Evolutionary conservation across 2,113 vertebrate species (phyloP).

Genomic region (Ochotona princeps): DNA sequence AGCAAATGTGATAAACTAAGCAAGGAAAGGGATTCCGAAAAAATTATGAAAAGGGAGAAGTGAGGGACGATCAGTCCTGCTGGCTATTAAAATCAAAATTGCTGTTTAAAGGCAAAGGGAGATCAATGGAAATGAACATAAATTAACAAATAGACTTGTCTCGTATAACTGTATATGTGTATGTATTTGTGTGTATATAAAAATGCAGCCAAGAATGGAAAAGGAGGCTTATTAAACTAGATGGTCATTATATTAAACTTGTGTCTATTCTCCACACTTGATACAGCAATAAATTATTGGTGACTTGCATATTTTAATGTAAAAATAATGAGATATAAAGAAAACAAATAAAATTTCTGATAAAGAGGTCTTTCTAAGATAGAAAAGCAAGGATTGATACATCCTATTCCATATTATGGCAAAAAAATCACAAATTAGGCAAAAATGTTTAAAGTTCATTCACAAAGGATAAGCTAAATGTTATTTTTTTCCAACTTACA

Average conservation of each 20-base stretch:
- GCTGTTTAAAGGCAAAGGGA: background rate
- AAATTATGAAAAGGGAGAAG: background rate
- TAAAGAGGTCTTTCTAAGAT: background rate
- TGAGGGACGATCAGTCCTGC: background rate
- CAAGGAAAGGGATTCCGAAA: background rate
- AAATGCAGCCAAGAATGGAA: background rate
- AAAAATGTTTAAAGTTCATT: background rate
- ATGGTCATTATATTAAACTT: background rate
- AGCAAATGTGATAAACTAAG: background rate
- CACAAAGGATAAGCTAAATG: background rate
- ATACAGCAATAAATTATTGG: background rate
- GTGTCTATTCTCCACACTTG: background rate
- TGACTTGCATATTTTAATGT: conserved; percentile 7
- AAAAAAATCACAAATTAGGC: background rate
- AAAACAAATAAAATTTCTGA: background rate
- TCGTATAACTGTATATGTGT: too few relatives aligned
- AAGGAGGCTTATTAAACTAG: background rate
- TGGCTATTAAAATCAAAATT: background rate
- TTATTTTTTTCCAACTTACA: background rate
- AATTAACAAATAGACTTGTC: background rate
- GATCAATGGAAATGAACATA: background rate
- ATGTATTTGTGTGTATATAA: background rate
- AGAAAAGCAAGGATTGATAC: background rate
- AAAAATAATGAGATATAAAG: background rate
- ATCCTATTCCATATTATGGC: background rate